These are phyloP conservation scores for Gallinago undulata DNA, from an alignment of 2,113 vertebrate genomes.

Conservation along the genomic window DNA sequence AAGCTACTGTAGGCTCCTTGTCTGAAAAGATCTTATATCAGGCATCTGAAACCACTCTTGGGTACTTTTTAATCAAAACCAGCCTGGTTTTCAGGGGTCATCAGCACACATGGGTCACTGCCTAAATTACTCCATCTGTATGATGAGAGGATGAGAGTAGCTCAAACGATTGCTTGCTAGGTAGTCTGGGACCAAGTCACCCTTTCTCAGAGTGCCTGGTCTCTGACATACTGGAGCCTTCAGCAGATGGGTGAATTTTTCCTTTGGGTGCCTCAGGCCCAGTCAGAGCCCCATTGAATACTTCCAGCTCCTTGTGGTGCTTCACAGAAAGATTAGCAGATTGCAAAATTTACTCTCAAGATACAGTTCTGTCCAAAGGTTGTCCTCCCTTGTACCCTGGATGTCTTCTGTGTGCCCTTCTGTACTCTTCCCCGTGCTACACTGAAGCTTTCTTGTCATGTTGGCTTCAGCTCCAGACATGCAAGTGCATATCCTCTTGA, in stretches of 20 bases:
- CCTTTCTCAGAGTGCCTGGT: not conserved
- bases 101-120: not conserved
- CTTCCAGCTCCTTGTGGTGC: not conserved
- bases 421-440: not conserved
- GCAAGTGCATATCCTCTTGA: rapidly evolving
- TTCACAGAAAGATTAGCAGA: not conserved
- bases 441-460: not conserved
- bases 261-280: not conserved
- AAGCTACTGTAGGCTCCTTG: not conserved
- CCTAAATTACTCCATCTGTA: not conserved
- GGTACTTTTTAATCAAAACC: not conserved
- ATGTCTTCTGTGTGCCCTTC: not conserved
- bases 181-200: not conserved
- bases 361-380: not conserved
- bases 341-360: not conserved
- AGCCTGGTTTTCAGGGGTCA: not conserved
- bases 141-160: not conserved
- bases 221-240: not conserved
- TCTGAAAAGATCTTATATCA: not conserved
- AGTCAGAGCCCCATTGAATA: not conserved
- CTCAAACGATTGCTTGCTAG: not conserved
- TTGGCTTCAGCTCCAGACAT: not conserved
- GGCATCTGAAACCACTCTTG: not conserved
- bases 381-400: not conserved
- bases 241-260: not conserved